Conservation (phyloP, 2,113 vertebrate genomes). For the Meles meles region DNA sequence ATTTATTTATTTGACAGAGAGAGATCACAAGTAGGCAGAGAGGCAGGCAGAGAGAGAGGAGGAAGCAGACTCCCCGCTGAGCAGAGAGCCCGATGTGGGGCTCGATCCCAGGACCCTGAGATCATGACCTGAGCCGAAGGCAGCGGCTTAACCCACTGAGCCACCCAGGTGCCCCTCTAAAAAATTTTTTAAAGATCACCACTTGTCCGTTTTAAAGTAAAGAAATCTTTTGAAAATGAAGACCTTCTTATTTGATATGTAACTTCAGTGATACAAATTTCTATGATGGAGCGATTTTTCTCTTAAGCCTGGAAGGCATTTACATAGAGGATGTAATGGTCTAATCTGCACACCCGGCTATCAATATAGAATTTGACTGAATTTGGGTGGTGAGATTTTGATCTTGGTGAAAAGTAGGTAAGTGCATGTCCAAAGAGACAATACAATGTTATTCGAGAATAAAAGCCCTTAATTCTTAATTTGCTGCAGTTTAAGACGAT, state of each 20-base stretch:
- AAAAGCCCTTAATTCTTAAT: constrained; percentile 31
- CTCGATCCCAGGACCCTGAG: no score
- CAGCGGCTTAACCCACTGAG: no score
- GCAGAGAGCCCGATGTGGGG: no score
- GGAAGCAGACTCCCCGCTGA: no score
- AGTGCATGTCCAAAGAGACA: background rate
- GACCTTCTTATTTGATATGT: background rate
- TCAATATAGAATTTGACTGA: background rate
- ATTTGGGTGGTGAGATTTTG: background rate
- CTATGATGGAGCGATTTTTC: background rate
- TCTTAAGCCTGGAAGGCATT: background rate
- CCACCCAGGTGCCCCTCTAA: no score
- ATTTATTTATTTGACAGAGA: no score
- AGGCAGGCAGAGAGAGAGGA: no score
- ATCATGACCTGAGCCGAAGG: no score
- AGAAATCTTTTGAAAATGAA: constrained; percentile 17
- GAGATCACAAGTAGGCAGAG: no score
- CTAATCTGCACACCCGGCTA: background rate
- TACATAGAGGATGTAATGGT: background rate
- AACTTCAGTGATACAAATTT: background rate
- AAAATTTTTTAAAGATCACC: background rate
- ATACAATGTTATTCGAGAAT: background rate
- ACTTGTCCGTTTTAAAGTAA: background rate
- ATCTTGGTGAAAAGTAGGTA: background rate
- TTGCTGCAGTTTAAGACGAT: background rate